phyloP scores from a whole-genome alignment of 2,797 vertebrate species.

The Molossus alvarezi region DNA sequence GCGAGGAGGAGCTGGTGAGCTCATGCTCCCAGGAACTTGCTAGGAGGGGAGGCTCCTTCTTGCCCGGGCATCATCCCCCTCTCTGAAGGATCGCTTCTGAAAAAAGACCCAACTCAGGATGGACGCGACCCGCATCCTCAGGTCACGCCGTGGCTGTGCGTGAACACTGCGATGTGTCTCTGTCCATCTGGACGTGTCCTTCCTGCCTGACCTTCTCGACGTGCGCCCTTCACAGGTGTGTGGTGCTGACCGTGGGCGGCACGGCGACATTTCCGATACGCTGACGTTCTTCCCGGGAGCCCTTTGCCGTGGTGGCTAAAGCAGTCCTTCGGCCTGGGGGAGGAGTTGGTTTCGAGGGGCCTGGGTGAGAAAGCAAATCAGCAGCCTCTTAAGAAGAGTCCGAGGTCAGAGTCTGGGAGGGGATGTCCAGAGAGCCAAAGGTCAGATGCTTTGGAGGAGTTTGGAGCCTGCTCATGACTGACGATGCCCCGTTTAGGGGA shows the following conservation, averaged over 20 bases:
- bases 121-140: neutral
- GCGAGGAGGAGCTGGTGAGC: conserved; percentile 36
- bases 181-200: neutral
- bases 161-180: neutral
- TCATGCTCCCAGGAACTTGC: neutral
- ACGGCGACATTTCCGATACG: rapidly evolving
- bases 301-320: neutral
- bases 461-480: rapidly evolving
- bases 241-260: neutral
- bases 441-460: neutral
- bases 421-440: neutral
- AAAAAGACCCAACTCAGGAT: neutral
- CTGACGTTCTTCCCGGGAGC: neutral
- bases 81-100: conserved; percentile 3
- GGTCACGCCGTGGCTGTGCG: neutral
- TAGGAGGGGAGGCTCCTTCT: neutral
- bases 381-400: neutral
- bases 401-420: neutral
- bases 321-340: neutral
- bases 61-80: neutral
- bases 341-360: neutral
- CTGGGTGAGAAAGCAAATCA: neutral
- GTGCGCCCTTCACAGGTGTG: rapidly evolving
- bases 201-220: neutral
- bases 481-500: rapidly evolving